phyloP scores from a whole-genome alignment of 2,113 vertebrate genomes.

The Cryptomyrus ogoouensis region DNA sequence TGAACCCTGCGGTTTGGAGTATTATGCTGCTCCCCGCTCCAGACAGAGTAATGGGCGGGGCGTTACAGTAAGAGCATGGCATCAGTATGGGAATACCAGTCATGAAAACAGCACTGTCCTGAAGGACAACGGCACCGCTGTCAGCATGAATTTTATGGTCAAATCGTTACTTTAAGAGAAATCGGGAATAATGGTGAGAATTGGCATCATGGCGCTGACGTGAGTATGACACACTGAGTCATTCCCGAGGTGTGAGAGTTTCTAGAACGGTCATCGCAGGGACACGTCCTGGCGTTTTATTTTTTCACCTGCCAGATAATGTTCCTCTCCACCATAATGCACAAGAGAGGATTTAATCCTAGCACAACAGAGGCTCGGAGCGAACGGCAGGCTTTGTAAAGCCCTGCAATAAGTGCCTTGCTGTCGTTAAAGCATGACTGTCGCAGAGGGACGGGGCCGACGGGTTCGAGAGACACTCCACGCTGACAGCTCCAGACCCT shows the following conservation, averaged over 20 bases:
- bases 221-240: not conserved
- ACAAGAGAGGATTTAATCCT: not conserved
- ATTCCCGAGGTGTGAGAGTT: not conserved
- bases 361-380: not conserved
- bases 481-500: not conserved
- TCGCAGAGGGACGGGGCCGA: not conserved
- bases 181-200: not conserved
- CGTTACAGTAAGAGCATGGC: not conserved
- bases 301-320: not conserved
- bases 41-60: not conserved
- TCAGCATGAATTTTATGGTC: not conserved
- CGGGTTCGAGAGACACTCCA: not conserved
- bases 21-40: not conserved
- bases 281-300: not conserved
- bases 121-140: not conserved
- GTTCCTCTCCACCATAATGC: not conserved
- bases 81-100: not conserved
- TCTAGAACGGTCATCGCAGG: not conserved
- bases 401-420: not conserved
- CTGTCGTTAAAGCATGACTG: not conserved
- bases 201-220: not conserved
- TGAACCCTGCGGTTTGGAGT: not conserved
- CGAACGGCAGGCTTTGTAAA: not conserved
- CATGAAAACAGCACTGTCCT: not conserved
- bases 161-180: not conserved